Base-by-base conservation (phyloP, 2,113 vertebrate species). In the Esox niger region DNA sequence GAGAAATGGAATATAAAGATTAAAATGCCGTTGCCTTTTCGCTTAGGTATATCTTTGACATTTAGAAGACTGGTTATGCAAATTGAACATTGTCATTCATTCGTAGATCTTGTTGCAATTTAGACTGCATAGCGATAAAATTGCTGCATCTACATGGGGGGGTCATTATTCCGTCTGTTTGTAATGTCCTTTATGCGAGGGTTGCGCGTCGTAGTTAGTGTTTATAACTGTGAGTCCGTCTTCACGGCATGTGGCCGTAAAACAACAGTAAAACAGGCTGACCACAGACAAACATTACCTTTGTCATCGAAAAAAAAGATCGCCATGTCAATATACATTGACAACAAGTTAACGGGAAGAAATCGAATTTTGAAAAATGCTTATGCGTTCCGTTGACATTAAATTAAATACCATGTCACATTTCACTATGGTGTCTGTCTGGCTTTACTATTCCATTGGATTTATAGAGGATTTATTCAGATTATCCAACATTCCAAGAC, bases 1-100 rank as follows among this genome's bases (percentile, higher is more conserved):
- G 25, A 23, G 25, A 32, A 25, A 27, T 35, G 15, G 31, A 13
- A 57, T 52, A 68, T 68, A 55, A n/a, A n/a, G n/a, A n/a, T n/a
- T n/a, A n/a, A n/a, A n/a, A n/a, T n/a, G n/a, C n/a, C 11, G 75
- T 79, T 77, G 57, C 62, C 74, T 70, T 76, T 82, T 79, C 75
- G 81, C 83, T 86, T 86, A 84, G 79, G 76, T 85, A 84, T 75
- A 74, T 72, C 59, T 69, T 65, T 82, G 83, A 80, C 83, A 82
- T 86, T 86, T 79, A 76, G 75, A 86, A 83, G 61, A 56, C 69
- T 74, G 76, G 84, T 84, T 80, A 84, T 87, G 82, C 75, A 72
- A 80, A 83, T 80, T 67, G 78, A 70, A 79, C 62, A 49, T 29
- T 47, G 13, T n/a, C 74, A 76, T 82, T 78, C 52, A 64, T 70